Percentiles rank a stretch among this genome's conserved stretches.
phyloP scores from a whole-genome alignment of 1,140 invertebrate genomes.

The Metopolophium dirhodum region DNA sequence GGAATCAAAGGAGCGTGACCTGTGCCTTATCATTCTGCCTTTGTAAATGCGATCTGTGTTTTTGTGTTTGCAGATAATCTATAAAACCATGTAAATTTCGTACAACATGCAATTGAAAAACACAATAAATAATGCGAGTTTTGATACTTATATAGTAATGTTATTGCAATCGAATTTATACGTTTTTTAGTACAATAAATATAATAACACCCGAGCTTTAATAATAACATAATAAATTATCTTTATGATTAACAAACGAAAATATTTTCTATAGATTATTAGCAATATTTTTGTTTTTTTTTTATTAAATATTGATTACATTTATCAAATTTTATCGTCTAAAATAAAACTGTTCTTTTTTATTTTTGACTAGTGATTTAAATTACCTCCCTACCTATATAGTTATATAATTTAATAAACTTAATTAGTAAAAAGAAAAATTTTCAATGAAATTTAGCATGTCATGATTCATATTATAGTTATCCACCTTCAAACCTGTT shows the following conservation, averaged over 20 bases:
- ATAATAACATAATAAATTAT: background rate
- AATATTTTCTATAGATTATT: background rate
- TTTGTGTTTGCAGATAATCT: background rate
- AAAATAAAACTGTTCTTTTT: no score
- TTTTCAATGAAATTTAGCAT: background rate
- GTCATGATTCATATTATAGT: background rate
- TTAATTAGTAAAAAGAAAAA: background rate
- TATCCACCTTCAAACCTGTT: background rate
- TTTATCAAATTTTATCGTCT: background rate
- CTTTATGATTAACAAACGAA: background rate
- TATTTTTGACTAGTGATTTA: background rate
- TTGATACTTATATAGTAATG: background rate
- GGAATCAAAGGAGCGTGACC: background rate
- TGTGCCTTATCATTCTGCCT: background rate
- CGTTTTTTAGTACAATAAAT: background rate
- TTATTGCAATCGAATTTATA: background rate
- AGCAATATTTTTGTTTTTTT: background rate
- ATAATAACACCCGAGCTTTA: background rate
- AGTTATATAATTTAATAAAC: background rate
- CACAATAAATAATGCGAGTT: background rate
- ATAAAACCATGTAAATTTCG: background rate
- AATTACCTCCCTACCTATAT: background rate
- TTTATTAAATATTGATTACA: background rate
- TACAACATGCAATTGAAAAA: background rate
- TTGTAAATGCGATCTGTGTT: background rate